phyloP scores from a whole-genome alignment of 2,797 vertebrate species.

The Rhinophrynus dorsalis region DNA sequence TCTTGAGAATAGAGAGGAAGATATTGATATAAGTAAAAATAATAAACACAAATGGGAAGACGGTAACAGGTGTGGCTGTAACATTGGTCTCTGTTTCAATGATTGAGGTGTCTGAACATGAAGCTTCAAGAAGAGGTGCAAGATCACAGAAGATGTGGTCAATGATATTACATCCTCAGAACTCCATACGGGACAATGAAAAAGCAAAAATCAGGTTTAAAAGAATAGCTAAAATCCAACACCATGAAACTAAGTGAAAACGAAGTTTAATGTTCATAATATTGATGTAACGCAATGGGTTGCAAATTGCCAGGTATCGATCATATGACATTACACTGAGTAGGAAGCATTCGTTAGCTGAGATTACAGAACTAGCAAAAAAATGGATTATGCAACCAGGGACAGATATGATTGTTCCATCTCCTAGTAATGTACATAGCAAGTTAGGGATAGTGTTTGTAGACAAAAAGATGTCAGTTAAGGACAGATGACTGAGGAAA shows the following conservation, averaged over 20 bases:
- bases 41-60: slow-evolving; percentile 47
- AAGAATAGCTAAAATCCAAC: slow-evolving; percentile 52
- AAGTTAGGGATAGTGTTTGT: neutral
- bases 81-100: slow-evolving; percentile 51
- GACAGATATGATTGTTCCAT: neutral
- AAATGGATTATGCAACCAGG: neutral
- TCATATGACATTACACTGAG: slow-evolving; percentile 58
- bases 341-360: slow-evolving; percentile 54
- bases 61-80: slow-evolving; percentile 51
- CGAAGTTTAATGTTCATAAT: slow-evolving; percentile 53
- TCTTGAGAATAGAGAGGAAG: slow-evolving; percentile 36
- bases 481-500: neutral
- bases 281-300: slow-evolving; percentile 49
- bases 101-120: slow-evolving; percentile 51
- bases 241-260: slow-evolving; percentile 38
- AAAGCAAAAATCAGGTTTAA: slow-evolving; percentile 49
- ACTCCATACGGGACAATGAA: slow-evolving; percentile 51
- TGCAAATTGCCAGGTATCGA: slow-evolving; percentile 58
- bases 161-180: slow-evolving; percentile 55
- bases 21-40: slow-evolving; percentile 51
- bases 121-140: slow-evolving; percentile 53
- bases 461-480: neutral
- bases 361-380: neutral
- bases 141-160: slow-evolving; percentile 60
- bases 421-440: neutral